Evolutionary conservation across 2,797 vertebrate species (phyloP), one percentile per base, ranked within the genome.

Genomic region (Sebastes alutus): DNA sequence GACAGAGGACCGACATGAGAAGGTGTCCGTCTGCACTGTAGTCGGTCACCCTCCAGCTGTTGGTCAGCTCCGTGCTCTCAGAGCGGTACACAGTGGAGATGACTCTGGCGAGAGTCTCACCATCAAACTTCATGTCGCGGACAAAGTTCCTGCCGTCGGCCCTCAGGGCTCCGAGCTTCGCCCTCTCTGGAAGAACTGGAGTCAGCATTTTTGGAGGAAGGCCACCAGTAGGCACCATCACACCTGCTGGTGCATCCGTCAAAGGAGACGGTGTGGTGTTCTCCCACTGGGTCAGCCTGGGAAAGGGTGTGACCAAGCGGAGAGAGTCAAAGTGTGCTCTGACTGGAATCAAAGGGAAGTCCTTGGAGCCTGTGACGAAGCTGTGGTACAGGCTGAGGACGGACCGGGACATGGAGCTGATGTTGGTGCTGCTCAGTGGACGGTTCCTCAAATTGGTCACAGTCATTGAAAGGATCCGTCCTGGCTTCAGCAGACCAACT

Each of bases 31-130:
- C 23, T 23, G 22, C 52, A 7, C n/a, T 23, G n/a, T 64, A 78
- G 76, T 72, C 52, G 2, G 33, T 78, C 14, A 65, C 60, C 23
- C 60, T 72, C 68, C 76, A 59, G 60, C 35, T 4, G 60, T 72
- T 32, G n/a, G 20, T 30, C 60, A 71, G 58, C 49, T 56, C 49
- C 1, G 14, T 58, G 60, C 27, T 10, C 2, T 72, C 38, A 23
- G 58, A 18, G 58, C 13, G 0, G 52, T 64, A 55, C 23, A 68
- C 42, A 4, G 46, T 9, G 32, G 77, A 74, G 70, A 74, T 42
- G 20, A 80, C 63, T 55, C 77, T 73, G 56, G 10, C 16, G 12
- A 61, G 4, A 5, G 20, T 23, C 0, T 3, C 14, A 62, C 27
- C 46, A 1, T 23, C 14, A 4, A 29, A 9, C 13, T 35, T 23